These are phyloP conservation scores for Agonopterix subpropinquella DNA, from an alignment of 2,888 invertebrate genomes.

Conservation along the genomic window DNA sequence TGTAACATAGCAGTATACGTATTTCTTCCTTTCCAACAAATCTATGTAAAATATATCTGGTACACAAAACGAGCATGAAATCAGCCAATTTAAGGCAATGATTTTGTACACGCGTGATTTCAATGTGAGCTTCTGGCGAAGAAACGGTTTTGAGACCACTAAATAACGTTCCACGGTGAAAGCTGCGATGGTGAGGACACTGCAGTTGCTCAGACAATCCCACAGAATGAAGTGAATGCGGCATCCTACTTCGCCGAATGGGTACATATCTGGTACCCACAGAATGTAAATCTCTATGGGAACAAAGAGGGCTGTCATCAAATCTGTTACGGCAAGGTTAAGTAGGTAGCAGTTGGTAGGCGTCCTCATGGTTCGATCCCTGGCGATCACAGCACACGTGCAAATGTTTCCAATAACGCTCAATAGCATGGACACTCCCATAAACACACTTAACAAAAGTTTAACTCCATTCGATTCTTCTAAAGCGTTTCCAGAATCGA, in stretches of 20 bases:
- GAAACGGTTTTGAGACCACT: conserved; percentile 89
- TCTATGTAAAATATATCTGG: conserved; percentile 75
- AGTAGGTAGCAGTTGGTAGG: conserved; percentile 89
- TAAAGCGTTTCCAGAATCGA: conserved; percentile 34
- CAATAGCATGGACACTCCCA: conserved; percentile 78
- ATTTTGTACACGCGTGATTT: conserved; percentile 87
- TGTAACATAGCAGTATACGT: conserved; percentile 51
- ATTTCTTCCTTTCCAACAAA: conserved; percentile 46
- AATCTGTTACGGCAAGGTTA: conserved; percentile 85
- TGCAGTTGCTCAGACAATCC: conserved; percentile 88
- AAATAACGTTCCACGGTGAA: conserved; percentile 92
- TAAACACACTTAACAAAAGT: conserved; percentile 62
- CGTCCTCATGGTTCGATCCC: conserved; percentile 86
- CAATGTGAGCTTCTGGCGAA: conserved; percentile 85
- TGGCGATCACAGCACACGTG: conserved; percentile 84
- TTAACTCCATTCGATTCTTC: conserved; percentile 53
- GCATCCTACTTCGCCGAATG: conserved; percentile 86
- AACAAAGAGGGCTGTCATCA: conserved; percentile 81
- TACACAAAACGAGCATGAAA: conserved; percentile 81
- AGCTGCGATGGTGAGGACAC: conserved; percentile 88
- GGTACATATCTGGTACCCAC: conserved; percentile 84
- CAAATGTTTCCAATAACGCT: conserved; percentile 85
- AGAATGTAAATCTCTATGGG: conserved; percentile 87
- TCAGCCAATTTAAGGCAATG: conserved; percentile 81
- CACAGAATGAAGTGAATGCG: conserved; percentile 83